Base-by-base conservation (phyloP, 2,888 invertebrate genomes). In the Andricus quercusramuli region DNA sequence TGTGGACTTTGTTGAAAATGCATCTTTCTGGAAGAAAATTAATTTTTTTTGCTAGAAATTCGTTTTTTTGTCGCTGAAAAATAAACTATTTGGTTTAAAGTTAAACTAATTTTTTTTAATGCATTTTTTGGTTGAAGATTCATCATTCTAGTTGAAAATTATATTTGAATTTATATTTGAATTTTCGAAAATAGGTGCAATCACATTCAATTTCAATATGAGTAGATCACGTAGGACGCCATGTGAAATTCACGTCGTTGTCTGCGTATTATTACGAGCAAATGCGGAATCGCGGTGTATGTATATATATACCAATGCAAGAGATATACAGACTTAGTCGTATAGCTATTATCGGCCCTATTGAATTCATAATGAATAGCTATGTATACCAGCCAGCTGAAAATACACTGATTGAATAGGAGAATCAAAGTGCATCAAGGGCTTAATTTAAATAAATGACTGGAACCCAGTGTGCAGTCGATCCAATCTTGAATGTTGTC, bases 391-490 rank as follows among this genome's bases (percentile, higher is more conserved):
- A 56, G 29, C 56, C 56, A 59, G 56, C 74, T 74, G 83, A 83
- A 83, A 84, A 84, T 83, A 83, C 82, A 67, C 78, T 84, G 84
- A 85, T 86, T 86, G 85, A 85, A 86, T 84, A 78, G 84, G 67
- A 65, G 80, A 83, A 83, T 85, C 83, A 82, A 83, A 82, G 79
- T 78, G 79, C 80, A 76, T 70, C 78, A 22, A 65, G 70, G 74
- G 74, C 79, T 83, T 83, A 81, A 84, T 81, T 85, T 81, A 37
- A 79, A 83, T 85, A 80, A 83, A 81, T 78, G 80, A 22, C 29
- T 32, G 32, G 32, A 20, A 15, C 74, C 11, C 74, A 56, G 74
- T 59, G 37, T 59, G 74, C n/a, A 11, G 74, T 59, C 74, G 32
- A 74, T 32, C n/a, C 74, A n/a, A 74, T 59, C 74, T 74, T 37